Percentiles rank a stretch among this genome's conserved stretches.
Conservation (phyloP, 2,888 invertebrate genomes). For the Pandemis cinnamomeana region DNA sequence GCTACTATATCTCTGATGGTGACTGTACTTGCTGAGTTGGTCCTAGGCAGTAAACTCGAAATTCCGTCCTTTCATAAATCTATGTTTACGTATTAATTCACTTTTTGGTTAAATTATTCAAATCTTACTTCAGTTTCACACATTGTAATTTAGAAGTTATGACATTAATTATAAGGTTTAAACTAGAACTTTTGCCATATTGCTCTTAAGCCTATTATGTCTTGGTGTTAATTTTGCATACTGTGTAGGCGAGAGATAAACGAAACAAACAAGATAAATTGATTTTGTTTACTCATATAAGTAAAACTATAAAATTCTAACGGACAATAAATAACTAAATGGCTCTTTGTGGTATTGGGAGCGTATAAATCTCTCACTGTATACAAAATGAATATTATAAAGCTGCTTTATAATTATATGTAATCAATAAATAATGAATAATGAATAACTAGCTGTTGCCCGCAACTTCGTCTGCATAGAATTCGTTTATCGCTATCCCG, state of each 20-base stretch:
- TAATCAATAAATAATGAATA: too few relatives aligned
- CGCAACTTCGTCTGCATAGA: too few relatives aligned
- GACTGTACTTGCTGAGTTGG: too few relatives aligned
- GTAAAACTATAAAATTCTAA: background rate
- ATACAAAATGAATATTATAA: too few relatives aligned
- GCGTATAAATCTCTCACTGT: background rate
- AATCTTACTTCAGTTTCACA: background rate
- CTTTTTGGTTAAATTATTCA: background rate
- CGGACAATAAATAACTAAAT: constrained; percentile 6
- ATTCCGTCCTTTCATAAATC: too few relatives aligned
- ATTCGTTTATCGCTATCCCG: too few relatives aligned
- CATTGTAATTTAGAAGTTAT: background rate
- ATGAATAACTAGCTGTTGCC: too few relatives aligned
- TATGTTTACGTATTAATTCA: background rate
- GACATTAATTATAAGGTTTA: background rate
- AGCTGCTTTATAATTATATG: too few relatives aligned
- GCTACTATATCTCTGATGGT: too few relatives aligned
- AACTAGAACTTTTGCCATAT: background rate
- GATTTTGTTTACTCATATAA: constrained; percentile 2
- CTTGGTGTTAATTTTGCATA: background rate
- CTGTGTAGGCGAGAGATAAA: background rate
- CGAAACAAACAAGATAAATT: constrained; percentile 7
- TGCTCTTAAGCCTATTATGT: background rate
- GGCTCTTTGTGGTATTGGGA: background rate
- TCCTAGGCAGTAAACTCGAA: too few relatives aligned